Conservation (phyloP, 2,113 vertebrate species). For the Cebidichthys violaceus region DNA sequence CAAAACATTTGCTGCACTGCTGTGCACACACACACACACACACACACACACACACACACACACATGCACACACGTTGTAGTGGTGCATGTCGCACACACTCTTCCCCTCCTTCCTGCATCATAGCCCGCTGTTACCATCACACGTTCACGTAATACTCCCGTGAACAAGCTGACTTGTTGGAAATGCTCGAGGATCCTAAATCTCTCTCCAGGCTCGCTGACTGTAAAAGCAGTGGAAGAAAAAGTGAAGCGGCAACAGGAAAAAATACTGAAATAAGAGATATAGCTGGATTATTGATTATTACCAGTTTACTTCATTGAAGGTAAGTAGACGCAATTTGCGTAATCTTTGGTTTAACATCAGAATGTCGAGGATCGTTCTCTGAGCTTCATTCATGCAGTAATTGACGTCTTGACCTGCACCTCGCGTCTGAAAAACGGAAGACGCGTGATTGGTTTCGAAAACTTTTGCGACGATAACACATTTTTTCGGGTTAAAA, state of each 20-base stretch:
- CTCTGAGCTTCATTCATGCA: neutral
- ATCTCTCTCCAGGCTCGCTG: slow-evolving; percentile 43
- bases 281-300: slow-evolving; percentile 47
- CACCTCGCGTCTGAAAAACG: neutral
- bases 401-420: neutral
- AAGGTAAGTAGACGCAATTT: slow-evolving; percentile 70
- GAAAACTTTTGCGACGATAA: slow-evolving; percentile 54
- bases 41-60: neutral
- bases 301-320: slow-evolving; percentile 54
- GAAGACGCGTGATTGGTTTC: neutral
- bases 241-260: slow-evolving; percentile 53
- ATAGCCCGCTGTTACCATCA: slow-evolving; percentile 61
- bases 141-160: slow-evolving; percentile 71
- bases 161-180: slow-evolving; percentile 73
- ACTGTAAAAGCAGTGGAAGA: slow-evolving; percentile 46
- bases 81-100: slow-evolving; percentile 14
- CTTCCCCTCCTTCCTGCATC: slow-evolving; percentile 68
- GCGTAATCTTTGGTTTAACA: slow-evolving; percentile 18
- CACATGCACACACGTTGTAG: neutral
- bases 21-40: neutral
- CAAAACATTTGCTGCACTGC: slow-evolving; percentile 63
- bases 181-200: slow-evolving; percentile 71
- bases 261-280: slow-evolving; percentile 12
- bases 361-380: slow-evolving; percentile 9
- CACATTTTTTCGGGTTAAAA: slow-evolving; percentile 5